A percentile compares a stretch with the other conserved stretches of the same genome.
Evolutionary conservation across 2,888 invertebrate genomes (phyloP).

Genomic region (Linyphia triangularis): DNA sequence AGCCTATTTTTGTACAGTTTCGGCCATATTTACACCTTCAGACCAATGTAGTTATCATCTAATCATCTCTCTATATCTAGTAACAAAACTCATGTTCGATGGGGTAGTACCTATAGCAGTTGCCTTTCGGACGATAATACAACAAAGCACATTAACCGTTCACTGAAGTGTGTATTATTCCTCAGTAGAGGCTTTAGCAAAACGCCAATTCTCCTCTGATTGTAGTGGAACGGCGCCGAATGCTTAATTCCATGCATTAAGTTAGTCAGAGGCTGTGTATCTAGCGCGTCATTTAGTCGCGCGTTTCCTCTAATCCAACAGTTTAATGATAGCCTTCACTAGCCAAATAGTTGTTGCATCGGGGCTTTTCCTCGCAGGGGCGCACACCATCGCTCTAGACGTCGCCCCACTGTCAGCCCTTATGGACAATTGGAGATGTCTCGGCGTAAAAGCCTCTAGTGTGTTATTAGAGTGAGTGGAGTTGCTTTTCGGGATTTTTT

Average conservation of each 20-base stretch:
- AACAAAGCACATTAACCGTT: too few species aligned
- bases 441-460: not conserved
- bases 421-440: not conserved
- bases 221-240: not conserved
- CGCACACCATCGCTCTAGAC: conserved; percentile 1
- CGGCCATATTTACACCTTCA: too few species aligned
- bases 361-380: conserved; percentile 1
- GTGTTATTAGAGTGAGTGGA: not conserved
- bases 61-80: too few species aligned
- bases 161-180: too few species aligned
- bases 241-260: conserved; percentile 54
- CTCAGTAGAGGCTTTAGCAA: too few species aligned
- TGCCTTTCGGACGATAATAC: too few species aligned
- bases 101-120: too few species aligned
- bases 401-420: conserved; percentile 15
- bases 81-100: too few species aligned
- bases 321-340: conserved; percentile 50
- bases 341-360: conserved; percentile 31
- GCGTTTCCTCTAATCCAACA: conserved; percentile 41
- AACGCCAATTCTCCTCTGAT: conserved; percentile 6
- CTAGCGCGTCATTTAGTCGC: conserved; percentile 28
- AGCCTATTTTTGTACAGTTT: too few species aligned
- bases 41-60: too few species aligned
- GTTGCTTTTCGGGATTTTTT: too few species aligned
- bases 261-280: conserved; percentile 4